These are phyloP conservation scores for Buathra laborator DNA, from an alignment of 2,888 invertebrate genomes.

Conservation along the genomic window DNA sequence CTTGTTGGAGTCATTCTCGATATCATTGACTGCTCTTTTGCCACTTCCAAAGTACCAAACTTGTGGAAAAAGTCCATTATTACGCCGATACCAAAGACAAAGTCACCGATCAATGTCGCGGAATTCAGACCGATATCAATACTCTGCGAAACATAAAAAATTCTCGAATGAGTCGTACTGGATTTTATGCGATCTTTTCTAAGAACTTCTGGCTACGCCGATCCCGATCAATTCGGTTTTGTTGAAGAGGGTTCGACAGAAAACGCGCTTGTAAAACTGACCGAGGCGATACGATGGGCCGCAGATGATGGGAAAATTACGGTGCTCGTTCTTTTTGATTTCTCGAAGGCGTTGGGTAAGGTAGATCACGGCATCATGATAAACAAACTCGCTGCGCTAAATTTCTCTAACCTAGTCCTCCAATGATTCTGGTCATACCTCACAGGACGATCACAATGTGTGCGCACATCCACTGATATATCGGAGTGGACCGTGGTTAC, in stretches of 20 bases:
- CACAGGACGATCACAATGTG: slow-evolving; percentile 7
- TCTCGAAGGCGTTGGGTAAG: slow-evolving; percentile 34
- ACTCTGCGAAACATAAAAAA: background rate
- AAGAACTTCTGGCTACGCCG: background rate
- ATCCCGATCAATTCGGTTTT: slow-evolving; percentile 20
- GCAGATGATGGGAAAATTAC: background rate
- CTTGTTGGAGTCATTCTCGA: too few species aligned
- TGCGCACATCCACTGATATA: background rate
- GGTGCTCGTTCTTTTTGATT: slow-evolving; percentile 29
- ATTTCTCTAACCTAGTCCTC: background rate
- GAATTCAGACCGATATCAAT: slow-evolving; percentile 30
- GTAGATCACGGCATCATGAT: slow-evolving; percentile 16
- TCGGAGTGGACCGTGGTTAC: slow-evolving; percentile 1
- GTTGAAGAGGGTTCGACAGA: background rate
- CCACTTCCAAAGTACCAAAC: too few species aligned
- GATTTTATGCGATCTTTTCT: background rate
- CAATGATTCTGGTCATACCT: slow-evolving; percentile 34
- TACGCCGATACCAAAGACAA: background rate
- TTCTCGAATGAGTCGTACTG: background rate
- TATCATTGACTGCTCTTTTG: background rate
- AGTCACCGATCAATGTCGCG: background rate
- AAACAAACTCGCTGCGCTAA: background rate
- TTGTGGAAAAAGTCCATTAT: too few species aligned
- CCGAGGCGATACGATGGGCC: background rate
- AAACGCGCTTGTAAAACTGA: background rate